Base-by-base conservation (phyloP, 2,888 invertebrate species). In the Spodoptera littoralis region DNA sequence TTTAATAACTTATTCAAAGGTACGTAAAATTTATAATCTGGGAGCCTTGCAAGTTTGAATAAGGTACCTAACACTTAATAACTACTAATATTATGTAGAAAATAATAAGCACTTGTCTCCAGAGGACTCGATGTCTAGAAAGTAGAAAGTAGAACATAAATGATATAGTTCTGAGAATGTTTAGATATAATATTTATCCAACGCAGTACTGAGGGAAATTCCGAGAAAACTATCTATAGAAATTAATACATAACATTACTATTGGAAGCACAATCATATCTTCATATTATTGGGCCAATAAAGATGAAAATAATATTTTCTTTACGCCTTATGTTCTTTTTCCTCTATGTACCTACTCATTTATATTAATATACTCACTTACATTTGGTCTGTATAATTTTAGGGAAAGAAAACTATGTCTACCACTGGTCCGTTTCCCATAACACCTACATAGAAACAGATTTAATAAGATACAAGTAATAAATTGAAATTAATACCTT, bases 401-500 rank as follows among this genome's bases (percentile, higher is more conserved):
- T 46, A 43, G 51, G n/a, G 1, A 13, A 42, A 36, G 36, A 36
- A 36, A 36, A 36, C 4, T 45, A 27, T 12, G 11, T 0, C 6
- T 54, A 47, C 30, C 11, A 6, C 9, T 30, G 54, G 4, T 51
- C 9, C 36, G 1, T 52, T 18, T 30, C 24, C 27, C 3, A 11
- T 12, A 41, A 11, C 11, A 48, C 11, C 12, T 9, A 45, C 18
- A 11, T 1, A 30, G 44, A 56, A 52, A 44, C 13, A n/a, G 6
- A 1, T n/a, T 42, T 13, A 13, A 9, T 47, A 2, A 47, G n/a
- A 43, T 18, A n/a, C 13, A 50, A 47, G 30, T 60, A 44, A 50
- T 47, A 42, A 68, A 59, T 36, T 50, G 24, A 47, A 56, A 65
- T 57, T 13, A 65, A 57, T 52, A 58, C 36, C 0, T 18, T 45